Evolutionary conservation across 2,113 vertebrate species (phyloP).

Genomic region (Microcebus ravelobensis): DNA sequence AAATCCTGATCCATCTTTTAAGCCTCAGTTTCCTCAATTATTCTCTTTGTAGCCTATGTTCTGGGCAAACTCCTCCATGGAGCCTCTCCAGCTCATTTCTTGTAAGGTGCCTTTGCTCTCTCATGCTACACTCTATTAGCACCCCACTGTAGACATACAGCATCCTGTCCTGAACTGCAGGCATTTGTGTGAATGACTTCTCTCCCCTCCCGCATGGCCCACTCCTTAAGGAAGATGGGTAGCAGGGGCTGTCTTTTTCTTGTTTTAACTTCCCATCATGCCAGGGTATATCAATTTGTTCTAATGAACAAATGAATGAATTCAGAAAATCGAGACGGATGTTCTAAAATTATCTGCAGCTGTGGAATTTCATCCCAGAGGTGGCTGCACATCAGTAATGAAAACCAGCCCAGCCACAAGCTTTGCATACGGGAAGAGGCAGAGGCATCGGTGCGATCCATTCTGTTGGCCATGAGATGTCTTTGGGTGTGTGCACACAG

Average conservation of each 20-base stretch:
- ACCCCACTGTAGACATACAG: background rate
- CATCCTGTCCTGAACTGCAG: background rate
- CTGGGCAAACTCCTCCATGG: background rate
- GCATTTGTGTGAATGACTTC: background rate
- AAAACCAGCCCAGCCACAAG: background rate
- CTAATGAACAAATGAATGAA: constrained; percentile 17
- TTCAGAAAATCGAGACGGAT: constrained; percentile 8
- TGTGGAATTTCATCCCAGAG: constrained; percentile 24
- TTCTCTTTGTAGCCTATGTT: background rate
- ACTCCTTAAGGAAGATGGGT: background rate
- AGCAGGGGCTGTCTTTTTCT: background rate
- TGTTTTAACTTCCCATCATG: background rate
- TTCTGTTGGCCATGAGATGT: background rate
- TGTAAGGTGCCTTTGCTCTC: background rate
- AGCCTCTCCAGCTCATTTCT: background rate
- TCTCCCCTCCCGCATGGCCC: background rate
- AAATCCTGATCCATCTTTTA: background rate
- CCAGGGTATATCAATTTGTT: background rate
- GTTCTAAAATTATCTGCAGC: constrained; percentile 30
- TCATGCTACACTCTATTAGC: background rate
- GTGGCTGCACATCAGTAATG: background rate
- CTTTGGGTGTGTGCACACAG: constrained; percentile 14
- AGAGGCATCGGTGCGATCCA: background rate
- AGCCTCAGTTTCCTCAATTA: background rate
- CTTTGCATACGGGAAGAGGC: constrained; percentile 47